phyloP scores from a whole-genome alignment of 2,113 vertebrate genomes.

The Carollia perspicillata region DNA sequence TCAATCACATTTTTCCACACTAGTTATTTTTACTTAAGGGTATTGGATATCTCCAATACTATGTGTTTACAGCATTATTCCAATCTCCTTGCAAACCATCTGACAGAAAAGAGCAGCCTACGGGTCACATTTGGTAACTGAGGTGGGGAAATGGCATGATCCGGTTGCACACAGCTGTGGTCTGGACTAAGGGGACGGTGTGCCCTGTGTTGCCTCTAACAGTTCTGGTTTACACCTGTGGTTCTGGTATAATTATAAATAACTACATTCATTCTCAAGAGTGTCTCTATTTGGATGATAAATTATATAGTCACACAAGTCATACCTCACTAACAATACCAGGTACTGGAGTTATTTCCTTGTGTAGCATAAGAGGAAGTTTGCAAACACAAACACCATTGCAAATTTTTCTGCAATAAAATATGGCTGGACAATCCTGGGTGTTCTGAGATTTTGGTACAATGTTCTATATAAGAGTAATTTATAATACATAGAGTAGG shows the following conservation, averaged over 20 bases:
- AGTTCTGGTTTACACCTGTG: constrained; percentile 50
- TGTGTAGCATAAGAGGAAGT: constrained; percentile 19
- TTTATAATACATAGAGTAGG: not conserved
- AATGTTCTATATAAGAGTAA: not conserved
- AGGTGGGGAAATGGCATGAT: constrained; percentile 22
- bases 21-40: not conserved
- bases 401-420: not conserved
- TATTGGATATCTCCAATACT: not conserved
- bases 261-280: constrained; percentile 60
- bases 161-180: constrained; percentile 53
- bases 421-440: not conserved
- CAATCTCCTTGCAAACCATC: constrained; percentile 32
- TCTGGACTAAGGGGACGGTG: not conserved
- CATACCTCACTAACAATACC: constrained; percentile 51
- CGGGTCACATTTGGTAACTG: not conserved
- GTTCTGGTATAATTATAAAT: constrained; percentile 51
- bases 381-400: constrained; percentile 32
- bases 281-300: constrained; percentile 35
- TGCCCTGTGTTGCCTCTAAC: constrained; percentile 3
- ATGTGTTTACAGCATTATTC: constrained; percentile 25
- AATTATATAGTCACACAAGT: constrained; percentile 45
- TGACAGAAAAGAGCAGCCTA: constrained; percentile 11
- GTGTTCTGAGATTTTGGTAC: not conserved
- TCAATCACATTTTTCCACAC: not conserved
- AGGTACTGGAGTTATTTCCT: constrained; percentile 40